Evolutionary conservation across 2,797 vertebrate genomes (phyloP).

Genomic region (Eptatretus atami): DNA sequence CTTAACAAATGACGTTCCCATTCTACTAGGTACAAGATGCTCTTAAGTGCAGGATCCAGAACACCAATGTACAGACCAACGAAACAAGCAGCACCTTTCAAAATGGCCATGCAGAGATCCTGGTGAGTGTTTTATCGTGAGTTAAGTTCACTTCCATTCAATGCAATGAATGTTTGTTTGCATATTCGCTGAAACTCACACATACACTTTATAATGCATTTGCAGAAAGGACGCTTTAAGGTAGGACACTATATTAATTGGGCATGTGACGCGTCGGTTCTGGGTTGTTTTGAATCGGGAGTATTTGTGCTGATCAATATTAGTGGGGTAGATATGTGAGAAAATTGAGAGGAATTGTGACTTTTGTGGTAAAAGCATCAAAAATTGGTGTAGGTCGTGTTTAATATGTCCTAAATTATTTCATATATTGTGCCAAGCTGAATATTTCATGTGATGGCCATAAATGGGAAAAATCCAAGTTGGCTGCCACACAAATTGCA

Average conservation of each 20-base stretch:
- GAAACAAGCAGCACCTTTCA: constrained; percentile 95
- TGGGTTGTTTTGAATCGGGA: not conserved
- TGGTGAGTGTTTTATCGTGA: constrained; percentile 35
- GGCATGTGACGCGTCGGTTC: not conserved
- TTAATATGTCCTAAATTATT: no score
- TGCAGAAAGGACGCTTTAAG: not conserved
- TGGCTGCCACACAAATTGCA: no score
- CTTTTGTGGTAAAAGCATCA: no score
- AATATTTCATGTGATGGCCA: no score
- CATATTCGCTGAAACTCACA: not conserved
- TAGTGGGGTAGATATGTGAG: no score
- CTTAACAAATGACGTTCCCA: no score
- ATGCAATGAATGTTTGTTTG: not conserved
- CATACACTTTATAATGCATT: not conserved
- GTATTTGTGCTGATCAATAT: no score
- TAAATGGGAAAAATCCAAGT: no score
- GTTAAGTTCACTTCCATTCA: not conserved
- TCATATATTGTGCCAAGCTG: no score
- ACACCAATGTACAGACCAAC: constrained; percentile 62
- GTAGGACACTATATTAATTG: not conserved
- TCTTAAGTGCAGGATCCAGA: constrained; percentile 73
- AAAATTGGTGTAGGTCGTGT: no score
- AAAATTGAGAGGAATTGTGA: no score
- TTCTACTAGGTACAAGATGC: constrained; percentile 58
- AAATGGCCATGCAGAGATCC: constrained; percentile 96